phyloP scores from a whole-genome alignment of 2,113 vertebrate genomes.

The Parotia lawesii region DNA sequence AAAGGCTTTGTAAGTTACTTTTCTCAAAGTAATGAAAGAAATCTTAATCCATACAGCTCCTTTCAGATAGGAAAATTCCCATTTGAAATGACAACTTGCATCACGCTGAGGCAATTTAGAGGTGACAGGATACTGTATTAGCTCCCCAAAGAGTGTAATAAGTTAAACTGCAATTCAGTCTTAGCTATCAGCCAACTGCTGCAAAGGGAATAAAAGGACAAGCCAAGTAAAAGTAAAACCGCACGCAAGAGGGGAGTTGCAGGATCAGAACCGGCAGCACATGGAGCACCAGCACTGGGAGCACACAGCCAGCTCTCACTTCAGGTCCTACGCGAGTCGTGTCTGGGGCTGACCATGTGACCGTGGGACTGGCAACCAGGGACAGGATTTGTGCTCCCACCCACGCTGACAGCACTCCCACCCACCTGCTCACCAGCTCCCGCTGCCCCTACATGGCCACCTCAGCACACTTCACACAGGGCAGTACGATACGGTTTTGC shows the following conservation, averaged over 20 bases:
- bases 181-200: background rate
- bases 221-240: background rate
- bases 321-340: rapidly evolving
- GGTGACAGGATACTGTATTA: background rate
- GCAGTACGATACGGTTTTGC: rapidly evolving
- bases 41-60: background rate
- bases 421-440: background rate
- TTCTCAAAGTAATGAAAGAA: conserved; percentile 14
- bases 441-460: background rate
- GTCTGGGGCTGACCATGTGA: background rate
- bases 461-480: background rate
- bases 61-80: background rate
- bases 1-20: background rate
- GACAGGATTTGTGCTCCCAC: background rate
- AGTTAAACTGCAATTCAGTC: background rate
- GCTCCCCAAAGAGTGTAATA: background rate
- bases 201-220: background rate
- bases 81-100: background rate
- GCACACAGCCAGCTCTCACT: background rate
- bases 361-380: rapidly evolving
- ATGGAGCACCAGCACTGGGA: background rate
- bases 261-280: background rate
- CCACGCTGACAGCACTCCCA: background rate
- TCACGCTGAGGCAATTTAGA: conserved; percentile 18
- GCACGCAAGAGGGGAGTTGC: rapidly evolving